Conservation (phyloP, 2,113 vertebrate genomes). For the Chrysochloris asiatica region DNA sequence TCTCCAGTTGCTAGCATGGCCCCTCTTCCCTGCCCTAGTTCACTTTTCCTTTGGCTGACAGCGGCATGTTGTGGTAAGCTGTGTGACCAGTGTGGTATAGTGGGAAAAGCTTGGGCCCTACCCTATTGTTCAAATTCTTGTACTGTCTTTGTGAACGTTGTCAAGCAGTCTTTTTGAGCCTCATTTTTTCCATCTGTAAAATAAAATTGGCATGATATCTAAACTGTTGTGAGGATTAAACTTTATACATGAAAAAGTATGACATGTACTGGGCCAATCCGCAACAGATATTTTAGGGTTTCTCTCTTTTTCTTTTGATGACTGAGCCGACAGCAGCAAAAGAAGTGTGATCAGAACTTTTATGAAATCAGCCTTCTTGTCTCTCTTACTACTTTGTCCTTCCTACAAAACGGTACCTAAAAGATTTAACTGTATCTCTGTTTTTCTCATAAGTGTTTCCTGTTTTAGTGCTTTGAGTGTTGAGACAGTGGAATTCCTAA, state of each 20-base stretch:
- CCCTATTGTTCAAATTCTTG: rapidly evolving
- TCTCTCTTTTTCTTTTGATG: not conserved
- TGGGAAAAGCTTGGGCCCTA: not conserved
- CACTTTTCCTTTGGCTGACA: not conserved
- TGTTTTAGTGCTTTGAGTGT: not conserved
- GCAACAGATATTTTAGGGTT: not conserved
- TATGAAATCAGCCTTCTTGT: not conserved
- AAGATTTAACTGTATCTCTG: not conserved
- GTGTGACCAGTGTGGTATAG: not conserved
- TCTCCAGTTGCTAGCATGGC: not conserved
- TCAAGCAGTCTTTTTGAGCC: not conserved
- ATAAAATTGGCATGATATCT: not conserved
- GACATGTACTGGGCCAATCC: not conserved
- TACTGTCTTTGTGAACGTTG: not conserved
- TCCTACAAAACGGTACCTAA: not conserved
- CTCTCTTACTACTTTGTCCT: rapidly evolving
- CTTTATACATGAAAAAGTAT: not conserved
- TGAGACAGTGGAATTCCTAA: not conserved
- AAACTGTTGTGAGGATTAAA: not conserved
- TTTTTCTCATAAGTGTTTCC: not conserved
- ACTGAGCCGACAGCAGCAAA: too few species aligned
- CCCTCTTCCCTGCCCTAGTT: not conserved
- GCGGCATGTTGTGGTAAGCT: not conserved
- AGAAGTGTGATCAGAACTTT: rapidly evolving
- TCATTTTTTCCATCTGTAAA: not conserved